phyloP scores from a whole-genome alignment of 2,113 vertebrate genomes.

The Edolisoma coerulescens region DNA sequence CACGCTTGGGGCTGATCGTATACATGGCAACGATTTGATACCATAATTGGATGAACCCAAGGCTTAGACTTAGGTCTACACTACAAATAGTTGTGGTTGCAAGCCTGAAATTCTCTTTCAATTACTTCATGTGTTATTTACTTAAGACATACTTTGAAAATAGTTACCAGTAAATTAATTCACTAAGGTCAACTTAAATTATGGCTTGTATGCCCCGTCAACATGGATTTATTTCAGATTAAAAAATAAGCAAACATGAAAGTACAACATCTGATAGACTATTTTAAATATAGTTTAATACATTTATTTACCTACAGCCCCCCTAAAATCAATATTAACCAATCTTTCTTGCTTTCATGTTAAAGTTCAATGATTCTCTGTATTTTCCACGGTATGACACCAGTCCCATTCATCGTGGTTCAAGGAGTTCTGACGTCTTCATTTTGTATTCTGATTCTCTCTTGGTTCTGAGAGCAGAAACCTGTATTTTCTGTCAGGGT shows the following conservation, averaged over 20 bases:
- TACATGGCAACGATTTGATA: not conserved
- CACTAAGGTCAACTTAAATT: not conserved
- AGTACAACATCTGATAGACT: not conserved
- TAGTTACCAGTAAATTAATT: not conserved
- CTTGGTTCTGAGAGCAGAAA: not conserved
- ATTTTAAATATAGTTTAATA: not conserved
- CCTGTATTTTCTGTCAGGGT: not conserved
- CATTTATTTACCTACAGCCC: not conserved
- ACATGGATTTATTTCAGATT: not conserved
- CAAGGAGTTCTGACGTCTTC: not conserved
- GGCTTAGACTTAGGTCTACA: not conserved
- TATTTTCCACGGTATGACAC: not conserved
- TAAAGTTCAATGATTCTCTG: not conserved
- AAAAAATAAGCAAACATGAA: not conserved
- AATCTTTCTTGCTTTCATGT: not conserved
- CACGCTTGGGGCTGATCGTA: not conserved
- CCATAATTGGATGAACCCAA: not conserved
- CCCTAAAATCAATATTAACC: not conserved
- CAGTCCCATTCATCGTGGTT: not conserved
- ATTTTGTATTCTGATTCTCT: not conserved
- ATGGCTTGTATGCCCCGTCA: not conserved
- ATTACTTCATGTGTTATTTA: conserved; percentile 20
- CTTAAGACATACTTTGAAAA: conserved; percentile 18
- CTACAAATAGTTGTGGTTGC: conserved; percentile 38
- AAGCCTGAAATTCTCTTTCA: conserved; percentile 33